Base-by-base conservation (phyloP, 2,888 invertebrate genomes). In the Ernsta delagoae region DNA sequence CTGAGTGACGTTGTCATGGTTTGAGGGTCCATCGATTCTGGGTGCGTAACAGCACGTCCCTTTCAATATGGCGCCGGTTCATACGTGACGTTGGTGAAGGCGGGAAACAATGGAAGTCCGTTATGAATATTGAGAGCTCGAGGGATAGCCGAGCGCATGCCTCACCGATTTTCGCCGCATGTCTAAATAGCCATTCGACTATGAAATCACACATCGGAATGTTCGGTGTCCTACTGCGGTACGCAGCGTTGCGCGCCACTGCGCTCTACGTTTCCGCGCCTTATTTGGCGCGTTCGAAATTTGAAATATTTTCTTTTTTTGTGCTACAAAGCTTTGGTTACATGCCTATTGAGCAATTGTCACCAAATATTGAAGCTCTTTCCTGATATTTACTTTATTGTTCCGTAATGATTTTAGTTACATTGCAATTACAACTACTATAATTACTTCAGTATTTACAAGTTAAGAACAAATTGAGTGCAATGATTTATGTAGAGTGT, bases 121-220 rank as follows among this genome's bases (percentile, higher is more conserved):
- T 90, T 92, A 92, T 89, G 88, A 90, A 90, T 92, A 89, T 89
- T 88, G 87, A 90, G 83, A 84, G 75, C 83, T 84, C 77, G 77
- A 77, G 83, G 76, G 84, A 83, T 84, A 86, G 86, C 79, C 80
- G 82, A 83, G 80, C 75, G 81, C 80, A 84, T 78, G 82, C 81
- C 78, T 83, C 78, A 79, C 79, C 78, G 79, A 85, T 86, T 88
- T 90, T 89, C 81, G 79, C 84, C 79, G 81, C 83, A 77, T 77
- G 79, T 82, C 80, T 73, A 73, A 75, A 76, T 75, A 72, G 70
- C 72, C 73, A 74, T 70, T 75, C 70, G 71, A 72, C 77, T 78
- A 82, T 80, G 82, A 80, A 83, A 77, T 79, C 77, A 81, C 78
- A 78, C 76, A 76, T 73, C 53, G 79, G 81, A 79, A 83, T 83